phyloP scores from a whole-genome alignment of 2,888 invertebrate species.

The Patella caerulea region DNA sequence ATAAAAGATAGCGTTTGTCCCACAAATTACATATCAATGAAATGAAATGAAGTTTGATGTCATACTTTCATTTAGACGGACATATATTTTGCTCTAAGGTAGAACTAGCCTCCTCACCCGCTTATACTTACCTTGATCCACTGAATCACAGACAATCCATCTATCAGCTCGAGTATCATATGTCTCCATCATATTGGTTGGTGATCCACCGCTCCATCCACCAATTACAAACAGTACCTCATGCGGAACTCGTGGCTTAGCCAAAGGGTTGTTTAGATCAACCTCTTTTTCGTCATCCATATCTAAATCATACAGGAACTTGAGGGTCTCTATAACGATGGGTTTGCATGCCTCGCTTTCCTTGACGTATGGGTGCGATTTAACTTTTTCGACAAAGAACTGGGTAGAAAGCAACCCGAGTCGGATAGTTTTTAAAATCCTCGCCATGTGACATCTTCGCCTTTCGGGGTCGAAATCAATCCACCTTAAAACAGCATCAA shows the following conservation, averaged over 20 bases:
- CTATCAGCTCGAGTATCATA: conserved; percentile 70
- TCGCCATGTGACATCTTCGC: conserved; percentile 83
- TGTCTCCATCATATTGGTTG: conserved; percentile 77
- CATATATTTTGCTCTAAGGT: neutral
- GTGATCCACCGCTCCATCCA: conserved; percentile 82
- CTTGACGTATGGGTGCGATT: conserved; percentile 86
- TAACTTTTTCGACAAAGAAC: conserved; percentile 86
- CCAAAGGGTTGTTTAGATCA: conserved; percentile 75
- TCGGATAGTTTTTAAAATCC: conserved; percentile 69
- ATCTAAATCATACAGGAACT: conserved; percentile 92
- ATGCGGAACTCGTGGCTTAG: conserved; percentile 79
- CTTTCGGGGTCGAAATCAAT: conserved; percentile 83
- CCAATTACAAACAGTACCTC: conserved; percentile 74
- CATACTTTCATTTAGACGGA: too few species aligned
- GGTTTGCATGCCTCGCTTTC: conserved; percentile 84
- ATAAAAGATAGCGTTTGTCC: neutral
- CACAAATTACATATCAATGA: neutral
- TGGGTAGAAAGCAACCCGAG: conserved; percentile 83
- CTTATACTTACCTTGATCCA: conserved; percentile 50
- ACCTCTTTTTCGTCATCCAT: conserved; percentile 83
- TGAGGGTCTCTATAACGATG: conserved; percentile 90
- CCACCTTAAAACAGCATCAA: conserved; percentile 80
- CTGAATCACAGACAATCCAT: conserved; percentile 63
- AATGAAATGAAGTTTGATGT: neutral
- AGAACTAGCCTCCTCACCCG: neutral